Evolutionary conservation across 1,140 invertebrate species (phyloP).

Genomic region (Zaprionus capensis): DNA sequence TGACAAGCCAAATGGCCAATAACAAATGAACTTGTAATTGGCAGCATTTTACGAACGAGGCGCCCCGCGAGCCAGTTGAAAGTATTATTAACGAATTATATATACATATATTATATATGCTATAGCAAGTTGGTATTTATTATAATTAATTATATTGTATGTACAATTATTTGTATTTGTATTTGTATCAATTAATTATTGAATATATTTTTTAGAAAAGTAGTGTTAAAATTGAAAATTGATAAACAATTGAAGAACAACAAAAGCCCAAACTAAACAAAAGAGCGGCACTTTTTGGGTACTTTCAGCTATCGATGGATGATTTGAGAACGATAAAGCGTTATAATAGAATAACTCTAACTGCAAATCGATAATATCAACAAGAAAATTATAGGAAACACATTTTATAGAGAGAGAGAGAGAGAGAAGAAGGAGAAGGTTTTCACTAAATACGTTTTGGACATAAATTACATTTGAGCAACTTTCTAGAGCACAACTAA

Average conservation of each 20-base stretch:
- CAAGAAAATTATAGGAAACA: slow-evolving; percentile 1
- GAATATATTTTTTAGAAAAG: slow-evolving; percentile 81
- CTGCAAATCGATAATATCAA: slow-evolving; percentile 1
- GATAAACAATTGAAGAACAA: slow-evolving; percentile 18
- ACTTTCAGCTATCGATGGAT: not conserved
- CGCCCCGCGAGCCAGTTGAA: slow-evolving; percentile 59
- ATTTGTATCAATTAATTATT: slow-evolving; percentile 52
- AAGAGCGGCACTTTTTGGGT: not conserved
- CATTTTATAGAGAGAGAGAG: not conserved
- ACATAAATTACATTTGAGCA: slow-evolving; percentile 25
- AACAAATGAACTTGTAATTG: slow-evolving; percentile 29
- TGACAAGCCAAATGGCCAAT: slow-evolving; percentile 49
- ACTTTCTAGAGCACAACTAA: slow-evolving; percentile 26
- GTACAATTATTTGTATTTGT: slow-evolving; percentile 78
- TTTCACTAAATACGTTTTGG: slow-evolving; percentile 22
- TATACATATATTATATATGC: slow-evolving; percentile 56
- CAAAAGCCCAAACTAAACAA: not conserved
- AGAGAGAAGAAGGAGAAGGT: not conserved
- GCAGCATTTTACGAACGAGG: slow-evolving; percentile 58
- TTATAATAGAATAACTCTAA: slow-evolving; percentile 1
- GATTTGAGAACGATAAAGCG: not conserved
- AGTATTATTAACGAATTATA: slow-evolving; percentile 79
- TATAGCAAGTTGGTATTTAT: slow-evolving; percentile 82
- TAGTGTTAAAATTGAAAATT: slow-evolving; percentile 60
- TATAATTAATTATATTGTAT: slow-evolving; percentile 74